Evolutionary conservation across 2,797 vertebrate genomes (phyloP), one percentile per base, ranked within the genome.

Genomic region (Thripadectes ignobilis): DNA sequence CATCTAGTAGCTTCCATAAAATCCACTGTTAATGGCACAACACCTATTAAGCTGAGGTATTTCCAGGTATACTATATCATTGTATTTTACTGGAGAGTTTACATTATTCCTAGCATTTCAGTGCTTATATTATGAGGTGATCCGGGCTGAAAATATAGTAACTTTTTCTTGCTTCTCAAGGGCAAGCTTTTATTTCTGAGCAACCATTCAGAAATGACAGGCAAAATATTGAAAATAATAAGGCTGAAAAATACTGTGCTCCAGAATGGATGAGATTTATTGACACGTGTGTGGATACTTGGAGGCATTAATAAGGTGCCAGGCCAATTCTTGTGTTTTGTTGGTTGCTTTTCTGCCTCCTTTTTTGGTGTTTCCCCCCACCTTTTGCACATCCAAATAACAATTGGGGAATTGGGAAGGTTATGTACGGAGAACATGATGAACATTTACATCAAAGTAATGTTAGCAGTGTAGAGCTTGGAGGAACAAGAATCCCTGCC

Each of bases 21-120:
- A 98, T 93, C 95, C 96, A 92, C 97, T 57, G 51, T 96, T 98
- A 98, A 98, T 97, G 96, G 97, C 95, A 98, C 95, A 98, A 97
- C 97, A 96, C 96, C 97, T 97, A 98, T 98, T 98, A 98, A 96
- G 93, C 88, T 82, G 95, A 98, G 97, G 86, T 97, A 97, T 98
- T 98, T 97, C 97, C 91, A 95, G 97, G 87, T 94, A 49, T 78
- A 96, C 77, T 98, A 95, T 85, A 92, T 98, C 97, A 98, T 67
- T 66, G 73, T 97, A 93, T 97, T 98, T 98, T 98, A 97, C 94
- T 96, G 93, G 95, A 82, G 85, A 96, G 96, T 97, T 98, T 98
- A 97, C 90, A 91, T 98, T 97, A 96, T 97, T 97, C 95, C 96
- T 96, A 96, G 86, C 13, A 46, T 97, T 98, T 97, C 91, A 92